These are phyloP conservation scores for Mystacornis crossleyi DNA, from an alignment of 2,113 vertebrate species.

Conservation along the genomic window DNA sequence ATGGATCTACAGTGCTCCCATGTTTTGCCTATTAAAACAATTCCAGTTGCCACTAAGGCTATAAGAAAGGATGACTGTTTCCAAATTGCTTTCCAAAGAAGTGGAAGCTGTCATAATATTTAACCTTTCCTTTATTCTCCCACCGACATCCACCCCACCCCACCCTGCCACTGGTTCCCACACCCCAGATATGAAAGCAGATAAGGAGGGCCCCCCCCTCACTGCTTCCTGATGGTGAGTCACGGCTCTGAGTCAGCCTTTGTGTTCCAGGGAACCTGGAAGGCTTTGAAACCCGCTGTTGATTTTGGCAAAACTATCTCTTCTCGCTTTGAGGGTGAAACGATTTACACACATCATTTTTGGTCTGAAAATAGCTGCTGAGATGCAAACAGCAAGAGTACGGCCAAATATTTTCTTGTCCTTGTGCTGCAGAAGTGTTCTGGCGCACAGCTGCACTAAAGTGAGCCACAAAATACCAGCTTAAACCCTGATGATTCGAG, in stretches of 20 bases:
- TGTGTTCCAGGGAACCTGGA: constrained; percentile 78
- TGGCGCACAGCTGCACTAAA: neutral
- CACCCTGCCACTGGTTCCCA: constrained; percentile 60
- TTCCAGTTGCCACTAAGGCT: neutral
- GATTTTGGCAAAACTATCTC: constrained; percentile 68
- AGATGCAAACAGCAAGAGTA: constrained; percentile 26
- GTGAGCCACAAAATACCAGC: neutral
- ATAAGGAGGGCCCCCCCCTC: constrained; percentile 65
- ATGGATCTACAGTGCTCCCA: neutral
- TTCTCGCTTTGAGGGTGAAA: constrained; percentile 66
- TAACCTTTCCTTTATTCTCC: constrained; percentile 53
- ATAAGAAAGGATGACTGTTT: neutral
- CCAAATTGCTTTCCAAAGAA: constrained; percentile 4
- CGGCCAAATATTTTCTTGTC: neutral
- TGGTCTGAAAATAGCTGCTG: constrained; percentile 56
- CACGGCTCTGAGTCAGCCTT: constrained; percentile 78
- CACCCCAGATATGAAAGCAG: constrained; percentile 73
- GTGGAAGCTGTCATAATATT: constrained; percentile 33
- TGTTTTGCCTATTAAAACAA: neutral
- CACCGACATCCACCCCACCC: neutral
- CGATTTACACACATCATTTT: constrained; percentile 43
- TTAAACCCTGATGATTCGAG: neutral
- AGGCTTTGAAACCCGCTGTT: constrained; percentile 74
- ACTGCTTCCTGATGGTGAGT: constrained; percentile 77
- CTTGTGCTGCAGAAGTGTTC: neutral